These are phyloP conservation scores for Malurus melanocephalus DNA, from an alignment of 2,113 vertebrate genomes.

Conservation along the genomic window DNA sequence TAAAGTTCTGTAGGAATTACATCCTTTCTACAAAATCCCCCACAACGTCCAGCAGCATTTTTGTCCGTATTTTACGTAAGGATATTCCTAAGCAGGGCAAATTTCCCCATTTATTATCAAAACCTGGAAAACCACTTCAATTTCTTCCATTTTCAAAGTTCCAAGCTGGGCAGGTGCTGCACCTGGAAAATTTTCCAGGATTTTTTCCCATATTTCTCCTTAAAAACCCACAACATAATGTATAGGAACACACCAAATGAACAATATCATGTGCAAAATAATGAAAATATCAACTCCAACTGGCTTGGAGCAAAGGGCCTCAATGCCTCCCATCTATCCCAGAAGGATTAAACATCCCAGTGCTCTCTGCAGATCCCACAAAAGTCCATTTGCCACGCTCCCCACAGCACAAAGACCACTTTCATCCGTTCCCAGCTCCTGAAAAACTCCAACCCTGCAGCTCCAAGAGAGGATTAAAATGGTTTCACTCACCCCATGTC, in stretches of 20 bases:
- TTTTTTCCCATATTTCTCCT: not conserved
- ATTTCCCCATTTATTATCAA: not conserved
- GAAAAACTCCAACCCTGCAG: not conserved
- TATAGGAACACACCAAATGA: fast-evolving
- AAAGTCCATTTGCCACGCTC: not conserved
- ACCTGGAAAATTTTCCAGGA: not conserved
- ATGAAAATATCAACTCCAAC: not conserved
- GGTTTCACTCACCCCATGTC: constrained; percentile 7
- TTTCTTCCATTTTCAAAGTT: not conserved
- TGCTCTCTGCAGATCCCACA: not conserved
- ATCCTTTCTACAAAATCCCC: not conserved
- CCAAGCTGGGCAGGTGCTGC: not conserved
- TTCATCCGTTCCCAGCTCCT: not conserved
- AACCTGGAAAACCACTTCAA: not conserved
- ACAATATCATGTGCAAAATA: not conserved
- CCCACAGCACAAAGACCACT: constrained; percentile 2
- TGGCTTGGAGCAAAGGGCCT: not conserved
- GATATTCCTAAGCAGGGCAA: not conserved
- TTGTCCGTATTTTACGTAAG: not conserved
- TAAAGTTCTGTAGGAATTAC: not conserved
- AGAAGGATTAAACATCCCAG: not conserved
- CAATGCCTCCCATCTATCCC: not conserved
- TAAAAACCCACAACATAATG: not conserved
- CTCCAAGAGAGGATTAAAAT: not conserved
- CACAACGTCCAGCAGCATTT: not conserved